Base-by-base conservation (phyloP, 2,888 invertebrate genomes). In the Hymenopus coronatus region DNA sequence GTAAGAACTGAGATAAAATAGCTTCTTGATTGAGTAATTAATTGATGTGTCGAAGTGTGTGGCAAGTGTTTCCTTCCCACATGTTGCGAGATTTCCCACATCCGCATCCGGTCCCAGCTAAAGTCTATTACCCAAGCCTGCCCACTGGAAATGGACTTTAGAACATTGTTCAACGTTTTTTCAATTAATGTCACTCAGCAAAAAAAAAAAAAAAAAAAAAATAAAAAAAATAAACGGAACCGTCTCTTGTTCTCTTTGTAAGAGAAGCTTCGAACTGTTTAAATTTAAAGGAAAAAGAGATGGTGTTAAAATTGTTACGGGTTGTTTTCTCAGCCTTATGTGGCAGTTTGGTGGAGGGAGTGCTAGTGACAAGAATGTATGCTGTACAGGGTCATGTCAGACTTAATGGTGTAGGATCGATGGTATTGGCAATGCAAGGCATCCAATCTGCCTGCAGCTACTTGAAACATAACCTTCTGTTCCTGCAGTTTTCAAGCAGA, bases 121-220 rank as follows among this genome's bases (percentile, higher is more conserved):
- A 70, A 70, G 54, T 70, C 54, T 70, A 70, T 70, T 70, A 70
- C 54, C 25, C 54, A 25, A 20, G 54, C 54, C 54, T 70, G 54
- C 54, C 54, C 54, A 70, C 54, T 70, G 54, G 54, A 70, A 70
- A 70, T 70, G 54, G 54, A 70, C 54, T 70, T 70, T 70, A 70
- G 20, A 70, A 70, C 54, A 70, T 40, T 81, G 87, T 87, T 87
- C 28, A 87, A 33, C 40, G 87, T 33, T 87, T 87, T 87, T 87
- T 82, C 87, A 87, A 87, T 87, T 87, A 87, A 82, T 82, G 81
- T 87, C 87, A 87, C 27, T 82, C 87, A 87, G 81, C 81, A 82
- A 30, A 33, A 81, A n/a, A n/a, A n/a, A n/a, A n/a, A n/a, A n/a
- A n/a, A n/a, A n/a, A n/a, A n/a, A n/a, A n/a, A n/a, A n/a, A n/a